phyloP scores from a whole-genome alignment of 2,888 invertebrate genomes.

The Idaea dimidiata region DNA sequence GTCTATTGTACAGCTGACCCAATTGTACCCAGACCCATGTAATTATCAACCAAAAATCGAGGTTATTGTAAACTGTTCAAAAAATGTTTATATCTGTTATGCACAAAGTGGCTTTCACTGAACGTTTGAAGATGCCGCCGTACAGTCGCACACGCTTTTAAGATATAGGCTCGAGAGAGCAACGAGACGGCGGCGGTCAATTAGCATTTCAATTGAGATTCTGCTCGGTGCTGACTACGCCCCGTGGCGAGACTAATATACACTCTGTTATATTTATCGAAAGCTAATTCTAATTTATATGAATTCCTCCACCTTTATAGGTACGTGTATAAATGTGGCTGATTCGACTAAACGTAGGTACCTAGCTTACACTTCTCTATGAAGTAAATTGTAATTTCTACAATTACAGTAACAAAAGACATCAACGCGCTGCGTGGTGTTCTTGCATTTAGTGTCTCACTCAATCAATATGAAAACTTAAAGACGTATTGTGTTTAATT shows the following conservation, averaged over 20 bases:
- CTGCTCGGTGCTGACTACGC: conserved; percentile 3
- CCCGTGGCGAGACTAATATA: conserved; percentile 2
- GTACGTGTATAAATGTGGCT: not conserved
- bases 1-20: conserved; percentile 35
- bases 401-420: conserved; percentile 55
- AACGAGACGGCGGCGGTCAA: conserved; percentile 29
- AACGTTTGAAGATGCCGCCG: conserved; percentile 41
- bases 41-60: conserved; percentile 50
- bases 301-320: not conserved
- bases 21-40: conserved; percentile 41
- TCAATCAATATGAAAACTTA: not conserved
- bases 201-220: conserved; percentile 31
- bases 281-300: conserved; percentile 1
- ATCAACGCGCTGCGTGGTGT: conserved; percentile 55
- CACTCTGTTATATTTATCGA: not conserved
- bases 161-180: conserved; percentile 15
- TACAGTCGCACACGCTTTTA: conserved; percentile 23
- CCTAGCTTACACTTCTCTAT: not conserved
- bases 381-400: not conserved
- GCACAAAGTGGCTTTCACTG: conserved; percentile 43
- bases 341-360: not conserved
- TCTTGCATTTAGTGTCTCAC: conserved; percentile 2
- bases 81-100: conserved; percentile 41
- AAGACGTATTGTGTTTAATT: not conserved
- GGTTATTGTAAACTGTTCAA: conserved; percentile 37